A percentile compares a stretch with the other conserved stretches of the same genome.
phyloP scores from a whole-genome alignment of 2,797 vertebrate genomes.

The Enteromius afrohamiltoni region DNA sequence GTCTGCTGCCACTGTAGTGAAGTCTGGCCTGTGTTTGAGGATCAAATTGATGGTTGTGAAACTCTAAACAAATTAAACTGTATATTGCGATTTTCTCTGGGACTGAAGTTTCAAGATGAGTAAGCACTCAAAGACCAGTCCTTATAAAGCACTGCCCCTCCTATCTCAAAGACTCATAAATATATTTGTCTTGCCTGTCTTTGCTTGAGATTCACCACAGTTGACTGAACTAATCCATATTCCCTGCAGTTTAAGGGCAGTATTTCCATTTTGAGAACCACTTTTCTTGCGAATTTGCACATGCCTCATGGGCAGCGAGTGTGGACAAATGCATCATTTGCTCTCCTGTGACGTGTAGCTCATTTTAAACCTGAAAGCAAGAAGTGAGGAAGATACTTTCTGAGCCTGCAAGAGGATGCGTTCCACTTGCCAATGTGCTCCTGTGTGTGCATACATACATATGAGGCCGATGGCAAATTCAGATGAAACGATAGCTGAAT shows the following conservation, averaged over 20 bases:
- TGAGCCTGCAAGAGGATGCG: constrained; percentile 4
- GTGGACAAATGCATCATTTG: constrained; percentile 75
- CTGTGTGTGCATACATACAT: constrained; percentile 24
- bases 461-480: constrained; percentile 12
- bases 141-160: constrained; percentile 79
- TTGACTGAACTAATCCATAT: constrained; percentile 80
- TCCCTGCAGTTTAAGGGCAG: constrained; percentile 72
- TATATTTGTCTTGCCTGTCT: constrained; percentile 79
- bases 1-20: constrained; percentile 3
- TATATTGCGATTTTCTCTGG: constrained; percentile 33
- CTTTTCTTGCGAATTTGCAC: constrained; percentile 75
- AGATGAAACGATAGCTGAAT: constrained; percentile 18
- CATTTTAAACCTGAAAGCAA: constrained; percentile 59
- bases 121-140: constrained; percentile 46
- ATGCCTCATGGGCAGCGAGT: constrained; percentile 78
- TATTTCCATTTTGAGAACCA: constrained; percentile 73
- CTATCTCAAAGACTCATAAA: constrained; percentile 71
- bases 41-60: constrained; percentile 39
- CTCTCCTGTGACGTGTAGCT: constrained; percentile 56
- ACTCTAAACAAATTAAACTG: constrained; percentile 41
- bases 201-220: constrained; percentile 80
- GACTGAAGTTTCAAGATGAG: constrained; percentile 50
- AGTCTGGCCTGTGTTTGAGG: constrained; percentile 27
- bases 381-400: constrained; percentile 20
- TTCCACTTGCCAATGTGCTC: constrained; percentile 23